Evolutionary conservation across 2,888 invertebrate genomes (phyloP), one percentile per base, ranked within the genome.

Genomic region (Diadegma fenestrale): DNA sequence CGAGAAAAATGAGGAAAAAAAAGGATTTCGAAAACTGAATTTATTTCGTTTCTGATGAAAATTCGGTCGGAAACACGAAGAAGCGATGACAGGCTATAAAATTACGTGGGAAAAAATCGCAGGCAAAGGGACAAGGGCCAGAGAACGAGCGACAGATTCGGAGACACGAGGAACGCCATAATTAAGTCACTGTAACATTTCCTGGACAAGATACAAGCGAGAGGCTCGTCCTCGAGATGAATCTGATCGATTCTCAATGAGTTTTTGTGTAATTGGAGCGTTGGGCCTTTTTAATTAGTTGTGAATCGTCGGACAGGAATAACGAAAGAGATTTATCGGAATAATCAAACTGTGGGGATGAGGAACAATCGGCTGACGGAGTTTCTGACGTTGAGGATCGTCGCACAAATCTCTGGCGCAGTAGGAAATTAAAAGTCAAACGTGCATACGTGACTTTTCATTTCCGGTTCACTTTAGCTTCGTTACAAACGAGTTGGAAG

Each of bases 61-160:
- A 22, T 2, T 7, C 19, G 10, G 1, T 22, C 3, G 2, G 10
- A n/a, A 10, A 51, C 1, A 8, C 5, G 2, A 48, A 10, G 1
- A 22, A 2, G 51, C 2, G 5, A 22, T 51, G 2, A 51, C 8
- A n/a, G n/a, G 8, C 7, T 19, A 8, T 19, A 2, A 6, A 51
- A 68, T n/a, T 45, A 17, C n/a, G 41, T 26, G 51, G 26, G 19
- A 37, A 41, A 17, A n/a, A 64, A 54, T 12, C 26, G 26, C 26
- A 45, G 17, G 14, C 12, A 64, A 17, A 26, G 48, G 22, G 51
- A 26, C 26, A 48, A 33, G 2, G 26, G 48, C 72, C 22, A n/a
- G 76, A 17, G 66, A 81, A 81, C 78, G 33, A 81, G 43, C 77
- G 73, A 78, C 78, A 78, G 58, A 73, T 84, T 78, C 30, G 48